Base-by-base conservation (phyloP, 1,140 invertebrate species). In the Hermetia illucens region DNA sequence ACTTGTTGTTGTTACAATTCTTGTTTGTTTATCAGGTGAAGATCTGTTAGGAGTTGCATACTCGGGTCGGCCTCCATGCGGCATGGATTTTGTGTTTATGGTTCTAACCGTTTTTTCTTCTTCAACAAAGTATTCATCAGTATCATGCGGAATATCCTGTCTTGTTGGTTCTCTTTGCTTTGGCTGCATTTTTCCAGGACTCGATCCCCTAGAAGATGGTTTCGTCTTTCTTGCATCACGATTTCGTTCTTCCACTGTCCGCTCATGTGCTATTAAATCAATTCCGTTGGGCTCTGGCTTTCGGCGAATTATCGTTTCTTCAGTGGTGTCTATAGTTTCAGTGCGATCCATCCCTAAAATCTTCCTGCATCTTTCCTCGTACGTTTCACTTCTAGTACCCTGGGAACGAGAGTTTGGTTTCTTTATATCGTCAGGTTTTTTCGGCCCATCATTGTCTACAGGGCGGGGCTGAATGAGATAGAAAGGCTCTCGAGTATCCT, bases 281-380 rank as follows among this genome's bases (percentile, higher is more conserved):
- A n/a, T n/a, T n/a, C n/a, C n/a, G n/a, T n/a, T n/a, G n/a, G n/a
- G n/a, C n/a, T n/a, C n/a, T n/a, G n/a, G n/a, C n/a, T n/a, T n/a
- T n/a, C n/a, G n/a, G n/a, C n/a, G n/a, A n/a, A n/a, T n/a, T n/a
- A n/a, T n/a, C n/a, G n/a, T n/a, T n/a, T n/a, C n/a, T n/a, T n/a
- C n/a, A n/a, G n/a, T n/a, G n/a, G n/a, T n/a, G n/a, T n/a, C n/a
- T 32, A 6, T 17, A 10, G 30, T 32, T 32, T 32, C 17, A 17
- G 30, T 32, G 17, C 13, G 6, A 21, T 58, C 63, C 57, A 76
- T 72, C 5, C 75, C 75, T 24, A 77, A 51, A 41, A 77, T 75
- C 46, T 75, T 69, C 20, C 69, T 59, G 45, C 74, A 76, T n/a
- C 74, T 62, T 55, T 77, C 74, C 58, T 77, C 75, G 38, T 76